Evolutionary conservation across 1,140 invertebrate genomes (phyloP), one percentile per base, ranked within the genome.

Genomic region (Hycleus cichorii): DNA sequence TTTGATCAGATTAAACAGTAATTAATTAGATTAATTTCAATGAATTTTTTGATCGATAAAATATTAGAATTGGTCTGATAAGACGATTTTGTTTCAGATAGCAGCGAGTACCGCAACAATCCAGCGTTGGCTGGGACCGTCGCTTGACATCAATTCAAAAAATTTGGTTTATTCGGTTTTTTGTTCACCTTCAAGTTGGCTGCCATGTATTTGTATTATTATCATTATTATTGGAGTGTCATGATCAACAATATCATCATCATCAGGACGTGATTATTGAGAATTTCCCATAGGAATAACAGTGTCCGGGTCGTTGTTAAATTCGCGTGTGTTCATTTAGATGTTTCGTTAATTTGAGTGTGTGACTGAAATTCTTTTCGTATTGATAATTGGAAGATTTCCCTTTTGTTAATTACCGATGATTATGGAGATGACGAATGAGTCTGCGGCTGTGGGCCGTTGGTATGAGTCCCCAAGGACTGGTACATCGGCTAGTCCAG

Each of bases 371-470:
- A 32, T 32, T 32, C 2, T 32, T 32, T 4, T 32, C 7, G 32
- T 32, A 5, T 32, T 32, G 4, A 7, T 32, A 32, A 32, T 5
- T 32, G 7, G 7, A 32, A 32, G 3, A 7, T 32, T 4, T 32
- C 1, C 58, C 58, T 62, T 58, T 53, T 59, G 58, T 69, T 63
- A 65, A 32, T 32, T 7, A 32, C 70, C 58, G 63, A 74, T 74
- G 72, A 74, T 73, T 73, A 74, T 74, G 73, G 73, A 74, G 72
- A 73, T 73, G 73, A 71, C 69, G 56, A 74, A 72, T 63, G 73
- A 74, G 47, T 66, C 57, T 53, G 65, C 69, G 59, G 66, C 63
- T 59, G 65, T 71, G 39, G 66, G 66, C 44, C 67, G 72, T 47
- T 74, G 73, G 73, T 74, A 74, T 62, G 73, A 74, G 52, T 66